These are phyloP conservation scores for Penaeus indicus DNA, from an alignment of 1,140 invertebrate species.

Conservation along the genomic window DNA sequence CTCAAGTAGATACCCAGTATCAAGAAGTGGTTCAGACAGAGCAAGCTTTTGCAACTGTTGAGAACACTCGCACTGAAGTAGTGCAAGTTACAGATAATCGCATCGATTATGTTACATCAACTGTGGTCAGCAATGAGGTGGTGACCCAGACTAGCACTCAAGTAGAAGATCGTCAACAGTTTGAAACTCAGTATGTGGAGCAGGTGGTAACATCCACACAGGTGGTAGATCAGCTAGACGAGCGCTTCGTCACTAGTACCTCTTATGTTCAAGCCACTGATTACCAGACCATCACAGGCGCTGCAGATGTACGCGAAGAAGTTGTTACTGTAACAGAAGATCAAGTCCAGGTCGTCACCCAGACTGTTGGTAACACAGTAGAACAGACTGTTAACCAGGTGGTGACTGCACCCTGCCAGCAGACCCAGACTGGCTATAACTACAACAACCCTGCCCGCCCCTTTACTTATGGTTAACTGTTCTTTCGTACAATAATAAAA, in stretches of 20 bases:
- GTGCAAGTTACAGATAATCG: constrained; percentile 45
- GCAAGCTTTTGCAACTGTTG: constrained; percentile 50
- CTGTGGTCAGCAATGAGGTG: constrained; percentile 42
- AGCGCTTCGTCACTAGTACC: constrained; percentile 47
- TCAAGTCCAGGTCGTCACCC: constrained; percentile 31
- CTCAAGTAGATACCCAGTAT: constrained; percentile 26
- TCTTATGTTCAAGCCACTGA: constrained; percentile 32
- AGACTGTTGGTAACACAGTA: constrained; percentile 39
- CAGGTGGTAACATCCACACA: constrained; percentile 52
- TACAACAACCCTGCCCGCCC: constrained; percentile 51
- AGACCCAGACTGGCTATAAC: constrained; percentile 50
- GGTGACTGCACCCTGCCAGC: constrained; percentile 41
- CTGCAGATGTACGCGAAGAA: constrained; percentile 28
- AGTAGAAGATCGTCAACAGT: constrained; percentile 39
- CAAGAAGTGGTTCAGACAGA: constrained; percentile 50
- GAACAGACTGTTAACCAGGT: constrained; percentile 43
- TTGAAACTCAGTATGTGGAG: constrained; percentile 44
- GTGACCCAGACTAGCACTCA: constrained; percentile 38
- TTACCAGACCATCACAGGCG: constrained; percentile 53
- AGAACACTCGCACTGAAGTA: constrained; percentile 43
- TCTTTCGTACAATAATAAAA: not conserved
- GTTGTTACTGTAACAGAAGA: constrained; percentile 43
- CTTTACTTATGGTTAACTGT: constrained; percentile 37
- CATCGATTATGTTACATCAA: constrained; percentile 45
- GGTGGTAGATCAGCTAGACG: constrained; percentile 52